phyloP scores from a whole-genome alignment of 1,140 invertebrate species.

The Drosophila pruinosa region DNA sequence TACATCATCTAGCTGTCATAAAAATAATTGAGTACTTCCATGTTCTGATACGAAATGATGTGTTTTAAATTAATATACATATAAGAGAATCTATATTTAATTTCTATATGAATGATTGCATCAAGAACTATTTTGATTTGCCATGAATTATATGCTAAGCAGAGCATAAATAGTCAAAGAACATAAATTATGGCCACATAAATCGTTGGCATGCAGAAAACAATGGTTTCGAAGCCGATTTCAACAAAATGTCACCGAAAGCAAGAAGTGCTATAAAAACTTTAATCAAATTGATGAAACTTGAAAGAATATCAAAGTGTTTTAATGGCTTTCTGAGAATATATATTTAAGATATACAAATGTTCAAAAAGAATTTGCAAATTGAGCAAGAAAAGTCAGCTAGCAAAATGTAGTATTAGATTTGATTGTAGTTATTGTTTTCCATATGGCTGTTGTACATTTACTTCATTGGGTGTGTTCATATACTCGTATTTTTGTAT shows the following conservation, averaged over 20 bases:
- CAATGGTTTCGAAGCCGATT: background rate
- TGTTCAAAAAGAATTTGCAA: background rate
- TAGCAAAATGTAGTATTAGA: background rate
- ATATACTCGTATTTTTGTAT: background rate
- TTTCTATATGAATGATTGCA: background rate
- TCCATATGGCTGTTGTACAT: background rate
- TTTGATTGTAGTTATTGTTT: background rate
- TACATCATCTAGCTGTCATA: constrained; percentile 1
- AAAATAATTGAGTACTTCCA: background rate
- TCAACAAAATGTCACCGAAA: background rate
- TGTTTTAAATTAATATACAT: background rate
- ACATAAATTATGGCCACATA: constrained; percentile 5
- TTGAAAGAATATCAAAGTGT: background rate
- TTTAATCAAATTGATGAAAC: background rate
- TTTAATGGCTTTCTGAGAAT: background rate
- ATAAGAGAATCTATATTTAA: background rate
- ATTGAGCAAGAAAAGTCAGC: background rate
- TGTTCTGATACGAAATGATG: background rate
- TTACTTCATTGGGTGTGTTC: background rate
- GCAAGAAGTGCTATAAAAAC: background rate
- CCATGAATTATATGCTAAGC: background rate
- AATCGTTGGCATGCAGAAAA: background rate
- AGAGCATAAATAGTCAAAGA: background rate
- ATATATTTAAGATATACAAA: background rate
- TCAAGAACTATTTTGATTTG: constrained; percentile 5